Percentiles rank a stretch among this genome's conserved stretches.
Conservation (phyloP, 2,888 invertebrate genomes). For the Abrostola triplasia region DNA sequence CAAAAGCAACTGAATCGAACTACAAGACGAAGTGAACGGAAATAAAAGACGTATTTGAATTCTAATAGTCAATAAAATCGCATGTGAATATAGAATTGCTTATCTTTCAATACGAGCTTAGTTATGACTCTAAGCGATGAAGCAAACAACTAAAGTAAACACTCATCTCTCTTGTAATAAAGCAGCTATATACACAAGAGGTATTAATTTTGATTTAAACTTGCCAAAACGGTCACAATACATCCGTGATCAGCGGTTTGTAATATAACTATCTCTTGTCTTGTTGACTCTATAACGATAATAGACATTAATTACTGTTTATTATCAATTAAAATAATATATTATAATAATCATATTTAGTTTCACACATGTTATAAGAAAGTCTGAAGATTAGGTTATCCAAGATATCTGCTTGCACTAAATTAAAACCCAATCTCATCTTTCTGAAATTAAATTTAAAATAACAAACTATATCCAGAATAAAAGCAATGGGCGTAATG, state of each 20-base stretch:
- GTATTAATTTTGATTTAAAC: slow-evolving; percentile 9
- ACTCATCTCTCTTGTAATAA: background rate
- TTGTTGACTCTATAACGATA: no score
- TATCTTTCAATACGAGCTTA: slow-evolving; percentile 3
- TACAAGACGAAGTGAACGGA: no score
- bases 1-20: slow-evolving; percentile 6
- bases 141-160: slow-evolving; percentile 5
- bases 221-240: background rate
- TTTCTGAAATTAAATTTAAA: no score
- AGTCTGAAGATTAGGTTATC: no score
- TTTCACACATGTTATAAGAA: no score
- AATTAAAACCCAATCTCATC: no score
- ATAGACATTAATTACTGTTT: no score
- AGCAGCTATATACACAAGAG: slow-evolving; percentile 2
- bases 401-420: no score
- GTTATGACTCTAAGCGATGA: slow-evolving; percentile 18
- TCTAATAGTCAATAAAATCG: slow-evolving; percentile 21
- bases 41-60: slow-evolving; percentile 19
- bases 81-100: slow-evolving; percentile 8
- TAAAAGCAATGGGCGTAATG: no score
- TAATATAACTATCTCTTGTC: background rate
- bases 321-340: no score
- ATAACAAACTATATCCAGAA: no score
- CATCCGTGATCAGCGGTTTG: background rate
- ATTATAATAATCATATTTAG: no score